Base-by-base conservation (phyloP, 2,113 vertebrate genomes). In the Pseudopodoces humilis region DNA sequence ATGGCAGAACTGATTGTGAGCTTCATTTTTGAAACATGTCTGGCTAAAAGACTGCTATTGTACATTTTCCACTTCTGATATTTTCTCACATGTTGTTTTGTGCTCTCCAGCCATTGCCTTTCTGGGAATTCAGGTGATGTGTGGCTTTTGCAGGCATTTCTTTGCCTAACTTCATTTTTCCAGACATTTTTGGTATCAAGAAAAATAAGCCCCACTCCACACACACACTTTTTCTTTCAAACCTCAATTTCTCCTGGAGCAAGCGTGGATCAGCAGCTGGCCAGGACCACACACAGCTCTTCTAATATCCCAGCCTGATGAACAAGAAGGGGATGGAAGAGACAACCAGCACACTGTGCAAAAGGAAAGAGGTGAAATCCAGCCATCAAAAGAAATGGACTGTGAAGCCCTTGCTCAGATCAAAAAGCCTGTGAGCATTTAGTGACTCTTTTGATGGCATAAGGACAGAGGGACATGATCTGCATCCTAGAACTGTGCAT, bases 201-300 rank as follows among this genome's bases (percentile, higher is more conserved):
- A 95, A 95, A 95, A 95, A 95, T 84, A 95, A 92, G 46, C 24
- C 44, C 58, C 44, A 37, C 41, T 81, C 37, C 83, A 77, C 69
- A 93, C 12, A 81, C 33, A 49, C 43, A 43, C 21, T 56, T 94
- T 86, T 94, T 89, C 81, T 88, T 85, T 85, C 68, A 97, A 95
- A 95, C 53, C 67, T 95, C 84, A 89, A 15, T 78, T 95, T 91
- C 92, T 97, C 53, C 94, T 90, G 89, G 67, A 95, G 84, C 70
- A 95, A 85, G 43, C 5, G 3, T 23, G 62, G 58, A 92, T 79
- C 62, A 39, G 43, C 17, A 91, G 62, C 58, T 82, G 53, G 81
- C 89, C 91, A 94, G 93, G 96, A 96, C 94, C 94, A 95, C 94
- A 96, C 89, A 95, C 96, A 94, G 81, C 8, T 79, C 74, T 79